Conservation (phyloP, 2,113 vertebrate genomes). For the Aegithalos caudatus region DNA sequence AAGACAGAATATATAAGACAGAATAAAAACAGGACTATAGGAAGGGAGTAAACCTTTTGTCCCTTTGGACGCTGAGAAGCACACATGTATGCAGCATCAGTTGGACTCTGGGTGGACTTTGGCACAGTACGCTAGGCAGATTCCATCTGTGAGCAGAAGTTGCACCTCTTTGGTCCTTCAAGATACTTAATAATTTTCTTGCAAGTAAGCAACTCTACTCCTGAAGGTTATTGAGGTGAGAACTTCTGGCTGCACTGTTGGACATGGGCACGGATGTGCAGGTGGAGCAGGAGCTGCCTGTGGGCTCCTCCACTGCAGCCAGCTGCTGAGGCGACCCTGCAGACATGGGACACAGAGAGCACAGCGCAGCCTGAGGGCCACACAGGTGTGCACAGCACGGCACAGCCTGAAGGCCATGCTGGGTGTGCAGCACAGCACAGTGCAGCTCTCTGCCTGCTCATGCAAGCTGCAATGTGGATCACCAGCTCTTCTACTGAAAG, state of each 20-base stretch:
- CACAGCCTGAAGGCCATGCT: too few species aligned
- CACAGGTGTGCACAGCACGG: neutral
- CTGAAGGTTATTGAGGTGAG: neutral
- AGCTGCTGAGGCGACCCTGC: neutral
- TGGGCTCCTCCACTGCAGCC: neutral
- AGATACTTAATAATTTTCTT: neutral
- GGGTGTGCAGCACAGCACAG: too few species aligned
- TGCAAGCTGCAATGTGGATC: fast-evolving
- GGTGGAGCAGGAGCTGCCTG: neutral
- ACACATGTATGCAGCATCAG: neutral
- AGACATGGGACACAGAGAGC: neutral
- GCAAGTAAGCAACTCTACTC: neutral
- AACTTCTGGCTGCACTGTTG: neutral
- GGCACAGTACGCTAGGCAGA: neutral
- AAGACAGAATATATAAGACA: neutral
- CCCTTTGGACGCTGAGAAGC: neutral
- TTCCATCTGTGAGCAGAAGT: neutral
- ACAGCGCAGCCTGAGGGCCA: neutral
- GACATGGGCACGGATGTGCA: neutral
- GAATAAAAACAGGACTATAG: neutral
- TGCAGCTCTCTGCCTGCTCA: neutral
- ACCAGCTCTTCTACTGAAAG: neutral
- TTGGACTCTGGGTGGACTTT: neutral
- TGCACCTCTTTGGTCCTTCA: neutral
- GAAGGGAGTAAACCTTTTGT: neutral